A percentile compares a stretch with the other conserved stretches of the same genome.
These are phyloP conservation scores for Miniopterus natalensis DNA, from an alignment of 2,113 vertebrate genomes.

Conservation along the genomic window DNA sequence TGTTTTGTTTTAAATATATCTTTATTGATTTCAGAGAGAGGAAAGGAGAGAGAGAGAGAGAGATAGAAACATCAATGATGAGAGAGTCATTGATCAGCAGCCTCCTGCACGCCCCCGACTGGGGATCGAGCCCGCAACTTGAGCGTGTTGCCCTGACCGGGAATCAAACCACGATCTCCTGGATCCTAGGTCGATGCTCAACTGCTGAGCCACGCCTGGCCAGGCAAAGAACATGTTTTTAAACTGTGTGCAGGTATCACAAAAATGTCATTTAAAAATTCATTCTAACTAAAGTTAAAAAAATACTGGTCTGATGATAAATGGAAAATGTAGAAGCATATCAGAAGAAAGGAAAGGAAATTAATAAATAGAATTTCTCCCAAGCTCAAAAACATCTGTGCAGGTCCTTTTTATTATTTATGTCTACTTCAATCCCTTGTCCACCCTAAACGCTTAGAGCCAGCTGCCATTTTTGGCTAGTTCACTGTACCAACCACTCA, in stretches of 20 bases:
- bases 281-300: conserved; percentile 23
- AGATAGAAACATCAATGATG: no score
- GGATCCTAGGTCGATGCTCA: no score
- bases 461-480: background rate
- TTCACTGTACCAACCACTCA: background rate
- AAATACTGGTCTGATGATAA: background rate
- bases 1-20: no score
- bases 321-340: background rate
- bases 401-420: background rate
- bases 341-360: background rate
- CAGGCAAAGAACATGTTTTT: background rate
- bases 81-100: no score
- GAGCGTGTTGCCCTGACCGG: no score
- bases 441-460: background rate
- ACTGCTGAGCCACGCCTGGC: no score
- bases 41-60: no score
- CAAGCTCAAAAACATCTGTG: background rate
- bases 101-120: no score
- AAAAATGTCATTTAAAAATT: conserved; percentile 30
- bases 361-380: conserved; percentile 26
- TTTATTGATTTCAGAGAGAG: no score
- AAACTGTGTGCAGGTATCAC: background rate
- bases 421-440: background rate
- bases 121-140: no score
- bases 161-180: no score